Conservation (phyloP, 2,888 invertebrate species). For the Eupithecia inturbata region DNA sequence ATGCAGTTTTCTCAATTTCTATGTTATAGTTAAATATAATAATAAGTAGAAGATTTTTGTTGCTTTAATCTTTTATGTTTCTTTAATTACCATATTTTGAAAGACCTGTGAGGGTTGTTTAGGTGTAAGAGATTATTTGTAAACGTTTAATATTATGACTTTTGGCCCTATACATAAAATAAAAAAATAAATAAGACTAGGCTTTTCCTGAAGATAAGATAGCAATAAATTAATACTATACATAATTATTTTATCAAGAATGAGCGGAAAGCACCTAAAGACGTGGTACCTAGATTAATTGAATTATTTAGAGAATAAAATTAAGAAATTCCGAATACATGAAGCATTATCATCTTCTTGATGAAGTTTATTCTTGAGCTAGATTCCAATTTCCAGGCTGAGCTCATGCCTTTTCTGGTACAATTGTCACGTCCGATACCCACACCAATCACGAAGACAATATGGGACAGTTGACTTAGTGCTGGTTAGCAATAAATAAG, state of each 20-base stretch:
- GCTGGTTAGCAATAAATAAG: not conserved
- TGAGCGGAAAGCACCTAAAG: not conserved
- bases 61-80: too few species aligned
- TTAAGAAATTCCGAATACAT: not conserved
- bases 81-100: too few species aligned
- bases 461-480: conserved; percentile 27
- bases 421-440: conserved; percentile 76
- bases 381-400: conserved; percentile 51
- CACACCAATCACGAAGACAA: conserved; percentile 53
- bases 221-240: too few species aligned
- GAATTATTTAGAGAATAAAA: not conserved
- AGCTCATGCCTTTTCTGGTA: conserved; percentile 62
- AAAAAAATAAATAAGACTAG: too few species aligned
- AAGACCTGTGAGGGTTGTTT: too few species aligned
- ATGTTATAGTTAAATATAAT: too few species aligned
- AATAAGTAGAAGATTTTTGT: too few species aligned
- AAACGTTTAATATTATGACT: too few species aligned
- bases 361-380: conserved; percentile 42
- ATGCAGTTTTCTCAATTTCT: too few species aligned
- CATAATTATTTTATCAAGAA: not conserved
- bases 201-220: too few species aligned
- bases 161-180: too few species aligned
- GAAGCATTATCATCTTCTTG: not conserved
- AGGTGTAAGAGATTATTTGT: too few species aligned
- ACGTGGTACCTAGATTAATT: not conserved